Conservation (phyloP, 2,888 invertebrate genomes). For the Frankliniella fusca region DNA sequence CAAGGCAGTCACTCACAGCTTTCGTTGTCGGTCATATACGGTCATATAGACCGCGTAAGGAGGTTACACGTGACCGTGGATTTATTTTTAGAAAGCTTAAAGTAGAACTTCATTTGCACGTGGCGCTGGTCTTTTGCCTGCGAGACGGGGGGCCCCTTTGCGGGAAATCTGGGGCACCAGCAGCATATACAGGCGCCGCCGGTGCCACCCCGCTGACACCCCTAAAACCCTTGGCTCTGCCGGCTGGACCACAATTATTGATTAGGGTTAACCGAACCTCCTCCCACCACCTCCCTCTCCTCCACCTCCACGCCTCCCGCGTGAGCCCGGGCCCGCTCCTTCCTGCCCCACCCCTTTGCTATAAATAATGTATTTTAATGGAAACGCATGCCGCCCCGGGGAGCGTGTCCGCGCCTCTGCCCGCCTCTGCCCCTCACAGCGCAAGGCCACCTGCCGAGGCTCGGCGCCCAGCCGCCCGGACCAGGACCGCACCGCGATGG, state of each 20-base stretch:
- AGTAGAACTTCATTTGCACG: no score
- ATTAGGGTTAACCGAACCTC: constrained; percentile 15
- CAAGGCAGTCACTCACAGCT: no score
- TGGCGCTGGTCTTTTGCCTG: no score
- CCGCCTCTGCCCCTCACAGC: neutral
- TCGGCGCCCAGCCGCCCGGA: neutral
- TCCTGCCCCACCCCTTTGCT: neutral
- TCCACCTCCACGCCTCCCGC: no score
- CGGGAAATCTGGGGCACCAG: no score
- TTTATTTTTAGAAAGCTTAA: neutral
- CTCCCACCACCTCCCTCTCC: neutral
- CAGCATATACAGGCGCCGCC: neutral
- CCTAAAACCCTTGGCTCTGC: neutral
- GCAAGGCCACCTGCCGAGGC: neutral
- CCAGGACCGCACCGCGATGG: no score
- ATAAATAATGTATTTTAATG: constrained; percentile 25
- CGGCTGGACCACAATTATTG: constrained; percentile 19
- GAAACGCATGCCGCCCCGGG: constrained; percentile 23
- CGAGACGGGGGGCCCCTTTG: no score
- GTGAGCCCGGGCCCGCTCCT: neutral
- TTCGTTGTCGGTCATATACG: no score
- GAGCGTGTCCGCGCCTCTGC: neutral
- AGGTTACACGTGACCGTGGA: no score
- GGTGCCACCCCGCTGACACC: constrained; percentile 9
- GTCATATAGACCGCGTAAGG: no score